Base-by-base conservation (phyloP, 2,888 invertebrate species). In the Drosophila kuntzei region DNA sequence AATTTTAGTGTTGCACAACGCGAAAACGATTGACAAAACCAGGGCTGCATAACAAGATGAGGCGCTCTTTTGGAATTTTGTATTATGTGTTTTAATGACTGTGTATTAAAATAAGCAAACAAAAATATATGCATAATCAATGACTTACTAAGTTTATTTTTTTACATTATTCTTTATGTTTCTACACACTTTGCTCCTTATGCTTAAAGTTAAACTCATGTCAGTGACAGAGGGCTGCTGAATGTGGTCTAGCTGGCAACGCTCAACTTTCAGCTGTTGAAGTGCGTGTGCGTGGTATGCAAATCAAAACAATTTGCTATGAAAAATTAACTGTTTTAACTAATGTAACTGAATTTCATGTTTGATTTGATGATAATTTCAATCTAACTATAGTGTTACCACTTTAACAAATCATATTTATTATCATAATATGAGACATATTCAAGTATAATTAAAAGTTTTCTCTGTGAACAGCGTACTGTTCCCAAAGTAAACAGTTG, bases 41-140 rank as follows among this genome's bases (percentile, higher is more conserved):
- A 57, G 71, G 75, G 67, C 49, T 49, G 58, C 61, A 61, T 46
- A 66, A 60, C 27, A 41, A 55, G 34, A 20, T 36, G 54, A 61
- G 49, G 58, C 32, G 71, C 18, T 63, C 51, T 60, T 78, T 71
- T 77, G 32, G 37, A 84, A 80, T 79, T 82, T 79, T 64, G 76
- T 72, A 20, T 51, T 72, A 53, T 57, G 59, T 79, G 60, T 76
- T 22, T 60, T 49, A 58, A 50, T 76, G 27, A 47, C 47, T 63
- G 50, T 63, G 51, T 64, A 58, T 71, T 71, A 51, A 64, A 51
- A 70, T 68, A 71, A 59, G 44, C 39, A 64, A 74, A 54, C 55
- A 62, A 73, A 72, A 50, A 57, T 47, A 44, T 67, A 34, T 76
- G 22, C 29, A 53, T 54, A 41, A 46, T 51, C 54, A 53, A 66